Conservation (phyloP, 2,888 invertebrate genomes). For the Dermolepida albohirtum region DNA sequence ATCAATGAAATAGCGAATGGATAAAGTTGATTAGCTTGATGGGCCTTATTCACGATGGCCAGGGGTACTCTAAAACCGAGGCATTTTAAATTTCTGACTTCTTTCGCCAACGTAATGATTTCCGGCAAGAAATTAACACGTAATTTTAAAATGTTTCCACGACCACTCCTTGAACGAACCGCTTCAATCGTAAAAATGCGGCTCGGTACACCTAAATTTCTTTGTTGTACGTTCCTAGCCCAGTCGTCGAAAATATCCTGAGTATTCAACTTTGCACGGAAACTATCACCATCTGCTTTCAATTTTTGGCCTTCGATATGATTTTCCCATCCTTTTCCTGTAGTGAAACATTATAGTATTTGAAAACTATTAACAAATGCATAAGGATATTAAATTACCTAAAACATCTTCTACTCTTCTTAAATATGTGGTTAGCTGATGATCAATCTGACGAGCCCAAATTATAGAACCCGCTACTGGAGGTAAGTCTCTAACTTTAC, state of each 20-base stretch:
- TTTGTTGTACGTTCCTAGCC: conserved; percentile 93
- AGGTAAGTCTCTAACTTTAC: conserved; percentile 92
- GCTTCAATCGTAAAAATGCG: conserved; percentile 95
- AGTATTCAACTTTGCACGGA: conserved; percentile 94
- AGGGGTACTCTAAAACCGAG: conserved; percentile 96
- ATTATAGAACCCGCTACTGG: conserved; percentile 98
- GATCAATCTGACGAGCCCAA: conserved; percentile 99
- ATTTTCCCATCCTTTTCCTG: conserved; percentile 97
- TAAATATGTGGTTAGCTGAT: conserved; percentile 95
- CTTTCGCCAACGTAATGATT: conserved; percentile 97
- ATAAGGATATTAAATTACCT: conserved; percentile 67
- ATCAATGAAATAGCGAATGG: conserved; percentile 99
- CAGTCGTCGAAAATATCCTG: conserved; percentile 99
- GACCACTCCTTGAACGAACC: conserved; percentile 80
- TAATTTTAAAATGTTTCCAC: conserved; percentile 87
- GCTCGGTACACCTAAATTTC: conserved; percentile 93
- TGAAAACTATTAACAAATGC: not conserved
- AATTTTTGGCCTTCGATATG: conserved; percentile 98
- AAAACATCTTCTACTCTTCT: conserved; percentile 98
- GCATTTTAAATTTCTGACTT: conserved; percentile 96
- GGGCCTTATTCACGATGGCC: conserved; percentile 98
- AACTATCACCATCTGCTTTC: conserved; percentile 98
- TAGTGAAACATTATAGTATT: conserved; percentile 19
- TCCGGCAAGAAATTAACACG: conserved; percentile 97
- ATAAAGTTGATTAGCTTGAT: conserved; percentile 97